Percentiles rank a stretch among this genome's conserved stretches.
phyloP scores from a whole-genome alignment of 1,140 invertebrate species.

The Triops longicaudatus region DNA sequence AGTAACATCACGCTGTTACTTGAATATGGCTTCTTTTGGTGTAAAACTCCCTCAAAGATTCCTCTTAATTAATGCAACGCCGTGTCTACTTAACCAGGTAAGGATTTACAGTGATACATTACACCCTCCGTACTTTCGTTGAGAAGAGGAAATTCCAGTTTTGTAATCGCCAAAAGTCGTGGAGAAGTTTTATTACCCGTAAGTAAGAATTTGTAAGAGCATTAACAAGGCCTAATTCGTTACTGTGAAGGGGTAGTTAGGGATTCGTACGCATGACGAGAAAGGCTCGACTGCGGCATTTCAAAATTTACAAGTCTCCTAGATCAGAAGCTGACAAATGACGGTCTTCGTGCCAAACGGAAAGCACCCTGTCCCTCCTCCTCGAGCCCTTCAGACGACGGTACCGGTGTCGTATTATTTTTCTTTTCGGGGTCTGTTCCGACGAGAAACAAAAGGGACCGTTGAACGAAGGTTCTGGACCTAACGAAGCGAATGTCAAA shows the following conservation, averaged over 20 bases:
- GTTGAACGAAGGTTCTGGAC: not conserved
- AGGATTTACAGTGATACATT: not conserved
- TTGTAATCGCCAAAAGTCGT: not conserved
- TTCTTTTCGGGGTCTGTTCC: not conserved
- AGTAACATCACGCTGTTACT: not conserved
- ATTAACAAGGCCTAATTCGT: not conserved
- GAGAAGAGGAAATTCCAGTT: not conserved
- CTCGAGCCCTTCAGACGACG: not conserved
- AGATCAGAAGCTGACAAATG: conserved; percentile 6
- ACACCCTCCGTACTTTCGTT: not conserved
- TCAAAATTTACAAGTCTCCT: conserved; percentile 1
- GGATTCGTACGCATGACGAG: conserved; percentile 8
- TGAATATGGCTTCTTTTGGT: not conserved
- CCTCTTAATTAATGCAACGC: conserved; percentile 3
- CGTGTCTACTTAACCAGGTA: not conserved
- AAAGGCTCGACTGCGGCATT: not conserved
- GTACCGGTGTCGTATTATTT: not conserved
- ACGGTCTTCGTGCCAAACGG: not conserved
- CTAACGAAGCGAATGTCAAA: conserved; percentile 3
- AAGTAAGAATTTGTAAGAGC: conserved; percentile 12
- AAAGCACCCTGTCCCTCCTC: not conserved
- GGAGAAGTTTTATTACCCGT: not conserved
- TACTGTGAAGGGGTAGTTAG: not conserved
- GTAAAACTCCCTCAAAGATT: not conserved
- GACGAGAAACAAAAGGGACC: not conserved